These are phyloP conservation scores for Turritopsis dohrnii DNA, from an alignment of 30 jellyfish, hydroid and myxozoan genomes.

Conservation along the genomic window DNA sequence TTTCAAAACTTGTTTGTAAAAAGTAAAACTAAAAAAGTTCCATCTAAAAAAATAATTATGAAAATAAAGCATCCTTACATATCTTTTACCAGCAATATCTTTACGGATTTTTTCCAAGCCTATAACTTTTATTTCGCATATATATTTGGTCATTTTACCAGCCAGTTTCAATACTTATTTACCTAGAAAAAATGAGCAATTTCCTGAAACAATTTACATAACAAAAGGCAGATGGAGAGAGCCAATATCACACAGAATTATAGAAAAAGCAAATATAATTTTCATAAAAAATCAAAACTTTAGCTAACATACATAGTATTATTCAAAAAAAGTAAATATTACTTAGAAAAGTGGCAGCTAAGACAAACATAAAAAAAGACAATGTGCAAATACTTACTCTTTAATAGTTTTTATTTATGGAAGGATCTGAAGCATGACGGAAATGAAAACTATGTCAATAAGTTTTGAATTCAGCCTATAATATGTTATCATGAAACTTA, in stretches of 20 bases:
- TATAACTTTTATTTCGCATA: conserved; percentile 24
- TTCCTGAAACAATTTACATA: neutral
- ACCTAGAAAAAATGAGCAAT: neutral
- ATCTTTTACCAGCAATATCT: conserved; percentile 33
- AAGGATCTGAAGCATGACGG: too few species aligned
- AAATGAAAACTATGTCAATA: too few species aligned
- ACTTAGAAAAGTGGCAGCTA: neutral
- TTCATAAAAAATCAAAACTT: neutral
- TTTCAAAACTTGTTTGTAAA: neutral
- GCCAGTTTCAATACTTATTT: too few species aligned
- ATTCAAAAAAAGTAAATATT: neutral
- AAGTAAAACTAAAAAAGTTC: neutral
- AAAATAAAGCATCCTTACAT: conserved; percentile 1
- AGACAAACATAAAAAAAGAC: neutral
- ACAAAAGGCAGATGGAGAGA: neutral
- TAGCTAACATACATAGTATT: neutral
- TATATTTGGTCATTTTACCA: conserved; percentile 11
- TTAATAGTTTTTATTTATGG: neutral
- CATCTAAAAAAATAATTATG: neutral
- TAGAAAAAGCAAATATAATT: neutral
- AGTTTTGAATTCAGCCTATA: too few species aligned
- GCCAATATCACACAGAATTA: neutral
- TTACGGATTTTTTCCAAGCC: conserved; percentile 29
- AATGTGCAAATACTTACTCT: neutral
- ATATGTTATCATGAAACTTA: too few species aligned